A percentile compares a stretch with the other conserved stretches of the same genome.
These are phyloP conservation scores for Pundamilia nyererei DNA, from an alignment of 2,113 vertebrate species.

Conservation along the genomic window DNA sequence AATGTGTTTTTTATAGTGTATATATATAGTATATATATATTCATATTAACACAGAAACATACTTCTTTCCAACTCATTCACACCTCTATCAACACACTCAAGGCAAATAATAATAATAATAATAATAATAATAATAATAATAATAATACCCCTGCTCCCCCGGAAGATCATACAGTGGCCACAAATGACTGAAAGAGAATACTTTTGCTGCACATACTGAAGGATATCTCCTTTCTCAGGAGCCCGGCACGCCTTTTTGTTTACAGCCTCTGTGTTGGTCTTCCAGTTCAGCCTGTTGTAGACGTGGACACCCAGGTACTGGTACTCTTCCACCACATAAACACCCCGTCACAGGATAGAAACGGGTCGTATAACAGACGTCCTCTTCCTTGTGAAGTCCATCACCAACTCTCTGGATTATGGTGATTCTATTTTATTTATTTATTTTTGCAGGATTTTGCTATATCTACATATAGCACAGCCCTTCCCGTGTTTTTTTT, in stretches of 20 bases:
- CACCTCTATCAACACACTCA: neutral
- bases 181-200: neutral
- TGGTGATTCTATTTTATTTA: neutral
- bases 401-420: neutral
- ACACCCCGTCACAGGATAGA: neutral
- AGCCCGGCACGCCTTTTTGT: neutral
- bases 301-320: neutral
- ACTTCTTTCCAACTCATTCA: neutral
- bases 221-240: neutral
- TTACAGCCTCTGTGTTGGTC: neutral
- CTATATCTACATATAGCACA: neutral
- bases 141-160: neutral
- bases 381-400: neutral
- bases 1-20: neutral
- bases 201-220: rapidly evolving
- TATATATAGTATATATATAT: neutral
- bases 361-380: neutral
- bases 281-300: neutral
- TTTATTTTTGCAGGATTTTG: neutral
- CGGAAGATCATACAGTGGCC: neutral
- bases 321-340: neutral
- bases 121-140: neutral
- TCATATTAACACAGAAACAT: neutral
- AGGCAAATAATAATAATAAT: neutral
- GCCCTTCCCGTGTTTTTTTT: neutral